Evolutionary conservation across 1,140 invertebrate genomes (phyloP), one percentile per base, ranked within the genome.

Genomic region (Trichonephila clavipes): DNA sequence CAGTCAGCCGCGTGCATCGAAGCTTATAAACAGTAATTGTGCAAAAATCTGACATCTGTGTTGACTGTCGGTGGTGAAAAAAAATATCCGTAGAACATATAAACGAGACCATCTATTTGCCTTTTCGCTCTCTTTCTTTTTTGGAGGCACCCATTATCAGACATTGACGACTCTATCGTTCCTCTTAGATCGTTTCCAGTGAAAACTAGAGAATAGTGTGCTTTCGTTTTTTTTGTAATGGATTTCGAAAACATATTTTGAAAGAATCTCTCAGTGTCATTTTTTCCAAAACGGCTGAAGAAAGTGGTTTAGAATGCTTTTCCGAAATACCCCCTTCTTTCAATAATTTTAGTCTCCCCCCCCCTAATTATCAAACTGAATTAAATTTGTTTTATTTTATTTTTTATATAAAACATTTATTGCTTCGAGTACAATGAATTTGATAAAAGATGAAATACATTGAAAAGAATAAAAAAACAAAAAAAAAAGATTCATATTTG

Each of bases 21-120:
- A 77, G 72, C 72, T 77, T 77, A 77, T 77, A 77, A 77, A 77
- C 72, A 77, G 72, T 77, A 77, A 77, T 77, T 77, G 72, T 77
- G 72, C 72, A 77, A 77, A 77, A 77, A 77, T 77, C 28, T 40
- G 72, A 77, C 72, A 77, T 77, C 72, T 77, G 8, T 77, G 72
- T 77, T 77, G 72, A 77, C 72, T 34, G 24, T 77, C 24, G 28
- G 18, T 40, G 4, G 28, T 34, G 28, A 18, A 34, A 77, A 77
- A 77, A 77, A 77, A 77, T 64, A 1, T 7, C 28, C 21, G 34
- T 14, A 28, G 28, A 77, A 34, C 28, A 77, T 24, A 69, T 77
- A 77, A 77, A 77, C 72, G 72, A 77, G 72, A 77, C 14, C 14
- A 77, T 18, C 72, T 18, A 77, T 77, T 77, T 77, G 28, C 24